Evolutionary conservation across 92 coral and sea anemone genomes (phyloP).

Genomic region (Heliopora coerulea): DNA sequence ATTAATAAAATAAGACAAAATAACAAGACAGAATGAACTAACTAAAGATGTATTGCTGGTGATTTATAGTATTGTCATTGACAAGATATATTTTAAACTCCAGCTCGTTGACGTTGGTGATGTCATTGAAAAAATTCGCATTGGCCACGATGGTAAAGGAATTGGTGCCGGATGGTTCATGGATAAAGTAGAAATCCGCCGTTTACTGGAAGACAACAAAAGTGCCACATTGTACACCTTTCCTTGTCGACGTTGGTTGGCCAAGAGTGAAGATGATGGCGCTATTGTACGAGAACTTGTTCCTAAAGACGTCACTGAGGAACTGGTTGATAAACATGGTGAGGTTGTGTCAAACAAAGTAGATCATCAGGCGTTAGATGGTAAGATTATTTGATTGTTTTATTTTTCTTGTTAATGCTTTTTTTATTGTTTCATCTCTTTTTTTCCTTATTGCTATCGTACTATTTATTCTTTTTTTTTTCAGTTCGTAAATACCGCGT

Average conservation of each 20-base stretch:
- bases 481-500: slow-evolving; percentile 85
- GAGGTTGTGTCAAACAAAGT: slow-evolving; percentile 69
- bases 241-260: slow-evolving; percentile 92
- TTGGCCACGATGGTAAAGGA: slow-evolving; percentile 95
- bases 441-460: background rate
- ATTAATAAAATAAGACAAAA: too few relatives aligned
- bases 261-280: slow-evolving; percentile 94
- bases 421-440: background rate
- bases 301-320: slow-evolving; percentile 82
- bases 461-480: background rate
- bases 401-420: background rate
- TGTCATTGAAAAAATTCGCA: slow-evolving; percentile 86
- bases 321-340: slow-evolving; percentile 71
- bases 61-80: background rate
- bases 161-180: slow-evolving; percentile 91
- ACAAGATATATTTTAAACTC: background rate
- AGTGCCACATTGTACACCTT: slow-evolving; percentile 83
- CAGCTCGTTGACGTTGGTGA: slow-evolving; percentile 93
- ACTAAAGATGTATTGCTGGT: background rate
- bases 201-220: slow-evolving; percentile 75
- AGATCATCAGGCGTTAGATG: slow-evolving; percentile 73
- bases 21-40: too few relatives aligned
- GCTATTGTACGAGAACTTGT: slow-evolving; percentile 90
- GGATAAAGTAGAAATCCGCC: slow-evolving; percentile 81
- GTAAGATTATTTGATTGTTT: slow-evolving; percentile 43